Percentiles rank a stretch among this genome's conserved stretches.
These are phyloP conservation scores for Holothuria scabra DNA, from an alignment of 53 echinoderm and acorn worm species.

Conservation along the genomic window DNA sequence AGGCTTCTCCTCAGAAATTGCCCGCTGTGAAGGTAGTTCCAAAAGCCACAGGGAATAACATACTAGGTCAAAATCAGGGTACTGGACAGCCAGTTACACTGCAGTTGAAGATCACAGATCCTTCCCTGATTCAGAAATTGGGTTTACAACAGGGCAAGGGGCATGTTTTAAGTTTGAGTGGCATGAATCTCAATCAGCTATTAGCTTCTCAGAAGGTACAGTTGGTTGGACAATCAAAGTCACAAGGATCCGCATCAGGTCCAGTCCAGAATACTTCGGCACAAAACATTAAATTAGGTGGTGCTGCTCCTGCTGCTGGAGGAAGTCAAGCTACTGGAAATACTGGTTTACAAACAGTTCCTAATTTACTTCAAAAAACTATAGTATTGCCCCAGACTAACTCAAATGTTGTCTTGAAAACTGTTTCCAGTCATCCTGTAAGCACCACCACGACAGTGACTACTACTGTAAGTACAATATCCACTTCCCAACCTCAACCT, in stretches of 20 bases:
- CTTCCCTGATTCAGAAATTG: constrained; percentile 73
- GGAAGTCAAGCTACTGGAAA: neutral
- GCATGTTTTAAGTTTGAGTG: constrained; percentile 62
- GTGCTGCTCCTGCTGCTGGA: neutral
- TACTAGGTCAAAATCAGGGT: constrained; percentile 1
- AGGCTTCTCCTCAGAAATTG: constrained; percentile 23
- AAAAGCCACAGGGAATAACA: constrained; percentile 7
- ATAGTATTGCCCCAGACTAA: constrained; percentile 11
- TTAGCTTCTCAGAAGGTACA: constrained; percentile 45
- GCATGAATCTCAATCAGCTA: constrained; percentile 31
- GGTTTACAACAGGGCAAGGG: constrained; percentile 61
- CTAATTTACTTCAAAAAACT: neutral
- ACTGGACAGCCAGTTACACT: constrained; percentile 74
- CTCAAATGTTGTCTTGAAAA: constrained; percentile 8
- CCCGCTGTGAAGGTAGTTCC: constrained; percentile 17
- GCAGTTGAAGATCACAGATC: constrained; percentile 82
- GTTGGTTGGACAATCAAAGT: constrained; percentile 2
- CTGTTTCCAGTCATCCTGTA: constrained; percentile 3
- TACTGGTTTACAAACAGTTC: neutral
- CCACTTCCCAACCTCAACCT: neutral
- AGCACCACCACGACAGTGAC: neutral
- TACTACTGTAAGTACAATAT: neutral
- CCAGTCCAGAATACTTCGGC: neutral
- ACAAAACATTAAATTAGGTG: constrained; percentile 5
- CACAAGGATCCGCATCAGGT: neutral